Percentiles rank a stretch among this genome's conserved stretches.
Evolutionary conservation across 1,140 invertebrate genomes (phyloP).

Genomic region (Drosophila sp.): DNA sequence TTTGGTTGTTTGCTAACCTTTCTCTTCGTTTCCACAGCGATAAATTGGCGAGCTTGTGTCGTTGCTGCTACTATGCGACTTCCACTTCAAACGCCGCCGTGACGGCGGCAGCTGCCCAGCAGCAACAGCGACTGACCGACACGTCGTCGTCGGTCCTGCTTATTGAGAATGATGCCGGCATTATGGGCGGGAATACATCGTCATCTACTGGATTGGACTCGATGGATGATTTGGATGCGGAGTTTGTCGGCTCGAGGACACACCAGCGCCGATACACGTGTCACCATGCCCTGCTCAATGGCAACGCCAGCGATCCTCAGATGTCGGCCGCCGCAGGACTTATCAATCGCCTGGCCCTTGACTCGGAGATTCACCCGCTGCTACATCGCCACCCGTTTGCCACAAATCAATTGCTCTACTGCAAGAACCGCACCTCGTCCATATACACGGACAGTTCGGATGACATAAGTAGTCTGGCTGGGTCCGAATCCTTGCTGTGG

Average conservation of each 20-base stretch:
- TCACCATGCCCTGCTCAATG: conserved; percentile 64
- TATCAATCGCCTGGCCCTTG: conserved; percentile 83
- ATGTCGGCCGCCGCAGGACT: conserved; percentile 78
- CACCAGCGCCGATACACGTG: conserved; percentile 74
- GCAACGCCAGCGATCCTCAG: conserved; percentile 61
- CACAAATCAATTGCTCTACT: conserved; percentile 84
- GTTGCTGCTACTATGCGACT: conserved; percentile 78
- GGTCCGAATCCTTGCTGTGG: conserved; percentile 88
- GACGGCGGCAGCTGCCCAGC: conserved; percentile 51
- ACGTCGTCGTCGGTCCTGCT: conserved; percentile 85
- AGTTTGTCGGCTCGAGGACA: conserved; percentile 63
- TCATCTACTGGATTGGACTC: conserved; percentile 84
- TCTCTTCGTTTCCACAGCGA: conserved; percentile 47
- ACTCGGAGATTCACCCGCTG: conserved; percentile 82
- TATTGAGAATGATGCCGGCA: conserved; percentile 82
- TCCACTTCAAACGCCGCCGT: conserved; percentile 59
- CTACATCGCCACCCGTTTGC: conserved; percentile 80
- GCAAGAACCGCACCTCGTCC: conserved; percentile 90
- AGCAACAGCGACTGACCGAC: conserved; percentile 76
- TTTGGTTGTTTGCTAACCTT: not conserved
- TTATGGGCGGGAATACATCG: conserved; percentile 61
- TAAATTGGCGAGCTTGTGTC: conserved; percentile 77
- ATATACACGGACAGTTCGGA: conserved; percentile 94
- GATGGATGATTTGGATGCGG: conserved; percentile 85
- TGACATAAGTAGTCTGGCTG: conserved; percentile 91